Conservation (phyloP, 1,140 invertebrate species). For the Drosophila suzukii region DNA sequence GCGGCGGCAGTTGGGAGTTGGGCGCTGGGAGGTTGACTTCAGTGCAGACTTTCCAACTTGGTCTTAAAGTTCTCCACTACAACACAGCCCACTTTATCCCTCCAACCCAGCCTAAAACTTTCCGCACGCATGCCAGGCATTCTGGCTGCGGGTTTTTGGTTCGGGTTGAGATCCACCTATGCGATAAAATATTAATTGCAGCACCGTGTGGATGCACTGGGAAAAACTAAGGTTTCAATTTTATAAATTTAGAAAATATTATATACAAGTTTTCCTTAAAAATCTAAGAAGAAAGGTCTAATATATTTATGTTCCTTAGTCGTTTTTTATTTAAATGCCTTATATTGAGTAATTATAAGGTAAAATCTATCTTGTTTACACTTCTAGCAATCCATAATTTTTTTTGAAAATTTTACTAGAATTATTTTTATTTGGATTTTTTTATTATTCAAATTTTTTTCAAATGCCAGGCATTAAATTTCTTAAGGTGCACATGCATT, state of each 20-base stretch:
- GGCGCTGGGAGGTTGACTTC: conserved; percentile 30
- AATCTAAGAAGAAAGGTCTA: not conserved
- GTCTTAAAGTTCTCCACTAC: conserved; percentile 49
- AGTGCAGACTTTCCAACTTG: conserved; percentile 30
- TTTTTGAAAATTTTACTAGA: too few relatives aligned
- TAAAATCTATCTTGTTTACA: too few relatives aligned
- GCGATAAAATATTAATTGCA: conserved; percentile 83
- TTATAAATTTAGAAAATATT: too few relatives aligned
- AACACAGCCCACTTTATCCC: not conserved
- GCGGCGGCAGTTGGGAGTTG: conserved; percentile 46
- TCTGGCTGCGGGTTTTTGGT: conserved; percentile 23
- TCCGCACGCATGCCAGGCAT: conserved; percentile 62
- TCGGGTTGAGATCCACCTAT: conserved; percentile 34
- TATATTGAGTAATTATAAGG: too few relatives aligned
- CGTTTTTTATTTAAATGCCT: too few relatives aligned
- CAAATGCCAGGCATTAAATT: not conserved
- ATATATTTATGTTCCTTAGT: too few relatives aligned
- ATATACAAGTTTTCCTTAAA: too few relatives aligned
- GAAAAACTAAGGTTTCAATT: not conserved
- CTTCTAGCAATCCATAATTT: too few relatives aligned
- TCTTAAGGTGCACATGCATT: conserved; percentile 60
- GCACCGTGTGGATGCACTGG: conserved; percentile 50
- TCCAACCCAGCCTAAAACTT: conserved; percentile 58
- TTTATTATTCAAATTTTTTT: too few relatives aligned
- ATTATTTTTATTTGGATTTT: too few relatives aligned